These are phyloP conservation scores for Anniella stebbinsi DNA, from an alignment of 2,797 vertebrate species.

Conservation along the genomic window DNA sequence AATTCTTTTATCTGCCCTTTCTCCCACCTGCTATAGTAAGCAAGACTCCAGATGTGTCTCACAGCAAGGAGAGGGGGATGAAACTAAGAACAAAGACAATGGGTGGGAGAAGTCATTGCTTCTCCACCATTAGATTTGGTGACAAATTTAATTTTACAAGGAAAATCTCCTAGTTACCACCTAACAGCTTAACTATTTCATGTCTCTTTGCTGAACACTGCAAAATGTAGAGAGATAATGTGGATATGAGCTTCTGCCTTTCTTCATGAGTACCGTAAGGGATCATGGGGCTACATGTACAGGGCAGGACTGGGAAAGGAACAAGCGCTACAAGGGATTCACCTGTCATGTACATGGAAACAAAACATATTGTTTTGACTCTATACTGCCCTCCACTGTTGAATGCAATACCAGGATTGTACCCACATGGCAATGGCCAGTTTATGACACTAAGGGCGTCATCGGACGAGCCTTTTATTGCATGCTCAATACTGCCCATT, in stretches of 20 bases:
- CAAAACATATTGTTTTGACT: not conserved
- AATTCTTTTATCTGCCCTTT: not conserved
- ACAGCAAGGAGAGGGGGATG: not conserved
- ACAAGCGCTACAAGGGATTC: not conserved
- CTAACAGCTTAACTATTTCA: not conserved
- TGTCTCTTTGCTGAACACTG: not conserved
- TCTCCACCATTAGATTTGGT: not conserved
- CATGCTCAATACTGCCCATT: too few species aligned
- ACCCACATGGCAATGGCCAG: not conserved
- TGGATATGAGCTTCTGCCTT: not conserved
- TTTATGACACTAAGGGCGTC: not conserved
- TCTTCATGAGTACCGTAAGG: not conserved
- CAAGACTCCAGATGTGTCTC: not conserved
- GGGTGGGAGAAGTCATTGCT: not conserved
- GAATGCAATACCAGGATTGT: not conserved
- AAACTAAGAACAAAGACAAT: not conserved
- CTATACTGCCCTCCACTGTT: not conserved
- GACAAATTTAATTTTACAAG: not conserved
- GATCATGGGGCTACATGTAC: not conserved
- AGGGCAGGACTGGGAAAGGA: too few species aligned
- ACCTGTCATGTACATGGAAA: not conserved
- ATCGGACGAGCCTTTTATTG: too few species aligned
- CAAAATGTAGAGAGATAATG: not conserved
- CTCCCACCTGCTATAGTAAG: not conserved
- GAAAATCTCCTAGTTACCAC: not conserved